Evolutionary conservation across 2,113 vertebrate species (phyloP), one percentile per base, ranked within the genome.

Genomic region (Hyla sarda): DNA sequence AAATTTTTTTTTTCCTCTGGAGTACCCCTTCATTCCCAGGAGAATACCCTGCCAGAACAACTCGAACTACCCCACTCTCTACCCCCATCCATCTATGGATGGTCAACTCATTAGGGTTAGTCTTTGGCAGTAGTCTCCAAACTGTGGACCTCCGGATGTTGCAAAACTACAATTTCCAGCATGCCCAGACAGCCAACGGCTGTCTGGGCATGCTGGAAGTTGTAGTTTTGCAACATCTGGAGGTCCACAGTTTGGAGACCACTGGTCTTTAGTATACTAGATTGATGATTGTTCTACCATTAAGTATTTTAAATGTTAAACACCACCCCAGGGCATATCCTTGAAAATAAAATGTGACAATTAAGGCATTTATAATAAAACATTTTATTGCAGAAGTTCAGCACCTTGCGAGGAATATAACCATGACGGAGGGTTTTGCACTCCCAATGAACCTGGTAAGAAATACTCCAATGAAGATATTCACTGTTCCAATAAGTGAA

Each of bases 401-500:
- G 32, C 48, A 83, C 48, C 30, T 71, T 71, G 62, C 13, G 19
- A 54, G 25, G 8, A 30, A 41, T 17, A 56, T 41, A 23, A 86
- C 73, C 77, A 73, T 86, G 50, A 13, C 16, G 1, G 54, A 21
- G n/a, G 32, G 25, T 81, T 81, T 47, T 41, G 71, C 48, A 80
- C 77, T 81, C 25, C 76, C 62, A 60, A 23, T 72, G 77, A 80
- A 72, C 76, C 82, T 65, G 14, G 50, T 58, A 50, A 37, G 84
- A 67, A 69, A 72, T 41, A 62, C 74, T 74, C 67, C 69, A 62
- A 74, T 60, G 47, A 16, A 81, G 32, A 73, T 48, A n/a, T 80
- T 48, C 37, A 73, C 41, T 73, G 76, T 79, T 86, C 65, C 76
- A 60, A 74, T 73, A 82, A 87, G 30, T 72, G 52, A 60, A 72